Percentiles rank a stretch among this genome's conserved stretches.
These are phyloP conservation scores for Lasiommata megera DNA, from an alignment of 2,888 invertebrate species.

Conservation along the genomic window DNA sequence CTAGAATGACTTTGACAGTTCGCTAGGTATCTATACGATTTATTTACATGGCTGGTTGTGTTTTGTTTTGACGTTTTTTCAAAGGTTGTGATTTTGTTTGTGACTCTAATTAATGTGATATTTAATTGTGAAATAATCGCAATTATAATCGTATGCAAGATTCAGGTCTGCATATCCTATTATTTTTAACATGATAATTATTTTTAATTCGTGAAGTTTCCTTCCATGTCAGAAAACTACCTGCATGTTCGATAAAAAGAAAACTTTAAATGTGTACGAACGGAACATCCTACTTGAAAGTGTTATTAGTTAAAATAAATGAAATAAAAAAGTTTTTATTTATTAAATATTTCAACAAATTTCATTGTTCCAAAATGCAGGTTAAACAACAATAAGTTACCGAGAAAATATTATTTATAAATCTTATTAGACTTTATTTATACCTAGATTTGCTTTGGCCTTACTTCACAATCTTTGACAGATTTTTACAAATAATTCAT, in stretches of 20 bases:
- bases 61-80: constrained; percentile 9
- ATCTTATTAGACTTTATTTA: no score
- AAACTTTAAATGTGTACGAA: not conserved
- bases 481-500: no score
- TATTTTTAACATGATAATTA: not conserved
- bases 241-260: not conserved
- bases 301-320: no score
- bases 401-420: no score
- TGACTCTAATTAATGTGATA: constrained; percentile 2
- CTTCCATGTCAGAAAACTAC: constrained; percentile 9
- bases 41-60: constrained; percentile 42
- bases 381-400: no score
- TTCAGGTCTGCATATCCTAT: constrained; percentile 27
- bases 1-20: constrained; percentile 63
- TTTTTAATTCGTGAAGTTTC: constrained; percentile 1
- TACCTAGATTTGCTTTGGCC: no score
- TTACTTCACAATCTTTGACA: no score
- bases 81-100: not conserved
- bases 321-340: no score
- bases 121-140: not conserved
- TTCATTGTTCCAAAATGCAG: no score
- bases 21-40: constrained; percentile 50
- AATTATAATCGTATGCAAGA: constrained; percentile 9
- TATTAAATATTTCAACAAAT: no score
- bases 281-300: no score